Conservation (phyloP, 2,113 vertebrate species). For the Galbula dea region DNA sequence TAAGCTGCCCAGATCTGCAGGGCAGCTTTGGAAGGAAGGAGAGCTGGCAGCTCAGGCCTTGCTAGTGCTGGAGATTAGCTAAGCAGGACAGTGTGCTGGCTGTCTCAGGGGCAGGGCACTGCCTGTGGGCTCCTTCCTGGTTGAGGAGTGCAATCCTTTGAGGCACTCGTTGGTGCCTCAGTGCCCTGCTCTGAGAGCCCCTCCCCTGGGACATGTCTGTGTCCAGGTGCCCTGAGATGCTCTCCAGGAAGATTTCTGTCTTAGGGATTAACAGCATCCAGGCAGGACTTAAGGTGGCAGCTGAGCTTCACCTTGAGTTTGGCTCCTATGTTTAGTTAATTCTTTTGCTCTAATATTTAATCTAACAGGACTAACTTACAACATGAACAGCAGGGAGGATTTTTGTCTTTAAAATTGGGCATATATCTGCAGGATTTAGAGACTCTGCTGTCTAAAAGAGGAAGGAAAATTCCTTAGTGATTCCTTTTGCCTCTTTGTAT, state of each 20-base stretch:
- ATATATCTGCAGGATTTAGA: neutral
- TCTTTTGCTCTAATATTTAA: neutral
- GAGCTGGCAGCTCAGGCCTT: neutral
- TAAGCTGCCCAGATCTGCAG: constrained; percentile 32
- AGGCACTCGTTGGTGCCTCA: neutral
- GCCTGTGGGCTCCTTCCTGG: neutral
- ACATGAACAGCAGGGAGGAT: neutral
- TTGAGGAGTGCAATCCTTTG: neutral
- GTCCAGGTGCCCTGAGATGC: neutral
- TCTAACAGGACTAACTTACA: neutral
- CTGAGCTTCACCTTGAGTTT: neutral
- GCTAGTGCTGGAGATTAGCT: neutral
- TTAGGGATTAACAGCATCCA: neutral
- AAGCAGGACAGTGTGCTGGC: neutral
- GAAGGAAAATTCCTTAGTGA: neutral
- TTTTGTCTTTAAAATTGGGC: neutral
- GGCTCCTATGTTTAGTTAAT: neutral
- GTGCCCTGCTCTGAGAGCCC: neutral
- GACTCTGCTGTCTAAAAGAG: neutral
- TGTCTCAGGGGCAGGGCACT: neutral
- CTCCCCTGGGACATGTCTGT: rapidly evolving
- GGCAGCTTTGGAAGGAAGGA: neutral
- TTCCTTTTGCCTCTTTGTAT: neutral
- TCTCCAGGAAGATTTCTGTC: neutral
- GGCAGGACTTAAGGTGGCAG: neutral